Base-by-base conservation (phyloP, 1,140 invertebrate genomes). In the Nasonia giraulti region DNA sequence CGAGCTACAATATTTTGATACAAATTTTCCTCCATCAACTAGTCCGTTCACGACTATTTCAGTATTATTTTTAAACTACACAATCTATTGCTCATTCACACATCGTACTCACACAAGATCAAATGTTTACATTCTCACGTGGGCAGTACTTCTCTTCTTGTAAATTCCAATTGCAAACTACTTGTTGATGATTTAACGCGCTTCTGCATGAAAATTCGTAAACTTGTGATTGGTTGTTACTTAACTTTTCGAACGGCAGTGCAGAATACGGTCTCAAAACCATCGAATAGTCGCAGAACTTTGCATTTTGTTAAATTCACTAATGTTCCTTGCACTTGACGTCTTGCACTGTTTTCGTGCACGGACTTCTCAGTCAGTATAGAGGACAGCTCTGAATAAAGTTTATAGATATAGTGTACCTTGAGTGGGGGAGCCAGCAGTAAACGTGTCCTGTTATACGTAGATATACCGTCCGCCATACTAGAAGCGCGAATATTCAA, bases 51-150 rank as follows among this genome's bases (percentile, higher is more conserved):
- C 12, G 47, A 50, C 12, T 50, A 62, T n/a, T 20, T 7, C 6
- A 62, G 17, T 62, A n/a, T 44, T 62, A 62, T n/a, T 62, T 62
- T 62, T 20, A 62, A 62, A 62, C 55, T 62, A 62, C 2, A n/a
- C 55, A 62, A n/a, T 62, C 55, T 20, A 62, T 62, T 62, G 55
- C 55, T 62, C 55, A 7, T 62, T 20, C 17, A 20, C 17, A 14
- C 20, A 62, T 14, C 6, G 55, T 62, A 62, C 55, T 62, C 17
- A 62, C 55, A n/a, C 17, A 62, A 62, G 17, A 62, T 62, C 17
- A 62, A 62, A 62, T 62, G 55, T 62, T 62, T 62, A 62, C 55
- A 62, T 62, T 62, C 55, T 62, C 55, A 62, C 55, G 55, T 62
- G 55, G 55, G 55, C 55, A 62, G 55, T n/a, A 62, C 55, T 62